A percentile compares a stretch with the other conserved stretches of the same genome.
phyloP scores from a whole-genome alignment of 2,797 vertebrate species.

The Pangasius macronema region DNA sequence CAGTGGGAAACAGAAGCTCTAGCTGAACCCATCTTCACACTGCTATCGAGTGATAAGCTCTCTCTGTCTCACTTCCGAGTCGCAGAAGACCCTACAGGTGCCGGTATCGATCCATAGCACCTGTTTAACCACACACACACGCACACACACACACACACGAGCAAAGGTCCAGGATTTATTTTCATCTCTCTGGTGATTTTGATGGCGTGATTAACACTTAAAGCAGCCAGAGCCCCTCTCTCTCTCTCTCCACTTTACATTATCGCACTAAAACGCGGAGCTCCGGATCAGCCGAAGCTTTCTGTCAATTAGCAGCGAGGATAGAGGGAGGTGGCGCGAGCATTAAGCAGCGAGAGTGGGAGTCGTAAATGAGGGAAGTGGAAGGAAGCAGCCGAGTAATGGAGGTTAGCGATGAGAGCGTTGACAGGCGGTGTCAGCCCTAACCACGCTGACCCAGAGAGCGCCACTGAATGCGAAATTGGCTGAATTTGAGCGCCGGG shows the following conservation, averaged over 20 bases:
- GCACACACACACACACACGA: slow-evolving; percentile 30
- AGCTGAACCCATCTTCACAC: slow-evolving; percentile 63
- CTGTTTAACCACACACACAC: slow-evolving; percentile 64
- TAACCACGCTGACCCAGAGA: slow-evolving; percentile 74
- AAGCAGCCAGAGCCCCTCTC: slow-evolving; percentile 51
- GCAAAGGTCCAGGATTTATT: slow-evolving; percentile 70
- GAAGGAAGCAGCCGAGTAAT: slow-evolving; percentile 75
- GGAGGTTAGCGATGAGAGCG: slow-evolving; percentile 77
- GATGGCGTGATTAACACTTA: slow-evolving; percentile 78
- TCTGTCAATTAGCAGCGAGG: slow-evolving; percentile 63
- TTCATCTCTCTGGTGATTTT: slow-evolving; percentile 73
- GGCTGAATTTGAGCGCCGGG: slow-evolving; percentile 71
- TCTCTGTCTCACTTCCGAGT: slow-evolving; percentile 71
- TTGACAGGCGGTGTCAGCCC: slow-evolving; percentile 78
- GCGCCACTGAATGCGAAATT: slow-evolving; percentile 71
- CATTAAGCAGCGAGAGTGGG: slow-evolving; percentile 51
- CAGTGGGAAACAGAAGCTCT: slow-evolving; percentile 63
- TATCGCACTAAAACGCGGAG: background rate
- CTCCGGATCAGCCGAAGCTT: slow-evolving; percentile 57
- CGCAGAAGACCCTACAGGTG: slow-evolving; percentile 73
- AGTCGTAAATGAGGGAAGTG: slow-evolving; percentile 32
- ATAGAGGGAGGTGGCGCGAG: slow-evolving; percentile 55
- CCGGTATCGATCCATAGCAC: slow-evolving; percentile 74
- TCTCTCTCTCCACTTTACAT: background rate
- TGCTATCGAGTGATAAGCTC: slow-evolving; percentile 73